A percentile compares a stretch with the other conserved stretches of the same genome.
These are phyloP conservation scores for Antheraea pernyi DNA, from an alignment of 1,140 invertebrate species.

Conservation along the genomic window DNA sequence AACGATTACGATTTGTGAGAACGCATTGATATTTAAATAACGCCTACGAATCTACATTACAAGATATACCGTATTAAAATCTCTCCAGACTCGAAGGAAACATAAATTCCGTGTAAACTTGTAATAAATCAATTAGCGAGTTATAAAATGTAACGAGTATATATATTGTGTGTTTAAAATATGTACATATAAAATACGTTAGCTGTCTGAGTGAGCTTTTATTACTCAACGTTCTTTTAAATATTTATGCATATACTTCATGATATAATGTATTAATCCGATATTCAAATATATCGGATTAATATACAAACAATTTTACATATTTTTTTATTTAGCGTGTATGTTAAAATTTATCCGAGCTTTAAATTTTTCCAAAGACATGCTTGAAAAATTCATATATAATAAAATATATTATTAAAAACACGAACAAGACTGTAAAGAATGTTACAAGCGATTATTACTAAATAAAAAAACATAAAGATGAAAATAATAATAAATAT, in stretches of 20 bases:
- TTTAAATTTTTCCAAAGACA: too few relatives aligned
- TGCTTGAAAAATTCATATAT: too few relatives aligned
- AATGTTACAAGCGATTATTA: neutral
- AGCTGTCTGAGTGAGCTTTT: too few relatives aligned
- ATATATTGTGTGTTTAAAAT: neutral
- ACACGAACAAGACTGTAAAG: too few relatives aligned
- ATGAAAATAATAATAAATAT: neutral
- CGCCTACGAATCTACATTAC: neutral
- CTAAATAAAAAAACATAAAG: neutral
- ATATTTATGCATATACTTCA: too few relatives aligned
- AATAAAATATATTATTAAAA: too few relatives aligned
- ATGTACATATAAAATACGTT: neutral
- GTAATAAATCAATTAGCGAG: neutral
- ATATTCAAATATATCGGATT: too few relatives aligned
- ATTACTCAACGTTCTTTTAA: too few relatives aligned
- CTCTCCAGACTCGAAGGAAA: neutral
- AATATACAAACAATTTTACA: too few relatives aligned
- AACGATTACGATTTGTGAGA: constrained; percentile 3
- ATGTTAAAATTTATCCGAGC: too few relatives aligned
- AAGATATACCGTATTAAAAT: neutral
- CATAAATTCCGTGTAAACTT: neutral
- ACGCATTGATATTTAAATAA: constrained; percentile 6
- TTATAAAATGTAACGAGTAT: neutral
- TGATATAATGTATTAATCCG: too few relatives aligned
- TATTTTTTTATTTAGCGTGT: too few relatives aligned